Conservation (phyloP, 2,888 invertebrate species). For the Acanthosepion lycidas region DNA sequence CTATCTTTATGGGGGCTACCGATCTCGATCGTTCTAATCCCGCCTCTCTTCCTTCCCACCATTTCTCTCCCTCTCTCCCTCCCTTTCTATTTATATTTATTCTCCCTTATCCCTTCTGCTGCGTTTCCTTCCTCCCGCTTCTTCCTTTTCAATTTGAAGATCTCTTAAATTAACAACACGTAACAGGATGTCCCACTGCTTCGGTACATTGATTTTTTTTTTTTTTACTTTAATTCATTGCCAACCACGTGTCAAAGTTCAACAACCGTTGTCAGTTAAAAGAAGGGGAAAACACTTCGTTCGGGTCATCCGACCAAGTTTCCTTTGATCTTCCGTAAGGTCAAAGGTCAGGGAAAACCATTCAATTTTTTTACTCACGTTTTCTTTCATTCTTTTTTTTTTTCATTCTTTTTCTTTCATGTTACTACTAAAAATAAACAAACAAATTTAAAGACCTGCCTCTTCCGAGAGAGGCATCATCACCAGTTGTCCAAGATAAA, state of each 20-base stretch:
- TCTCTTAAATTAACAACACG: neutral
- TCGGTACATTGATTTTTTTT: neutral
- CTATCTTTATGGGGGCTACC: neutral
- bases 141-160: neutral
- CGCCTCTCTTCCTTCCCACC: no score
- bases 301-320: neutral
- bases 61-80: neutral
- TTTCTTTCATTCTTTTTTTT: no score
- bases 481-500: no score
- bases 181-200: neutral
- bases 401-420: no score
- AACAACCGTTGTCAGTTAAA: neutral
- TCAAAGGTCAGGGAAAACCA: neutral
- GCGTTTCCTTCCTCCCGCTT: neutral
- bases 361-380: neutral
- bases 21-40: neutral
- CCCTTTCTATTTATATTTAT: neutral
- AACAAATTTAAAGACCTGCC: no score
- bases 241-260: constrained; percentile 33
- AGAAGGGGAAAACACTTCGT: neutral
- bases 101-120: neutral
- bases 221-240: neutral
- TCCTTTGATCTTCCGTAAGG: neutral
- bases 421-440: no score
- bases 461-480: no score